Percentiles rank a stretch among this genome's conserved stretches.
phyloP scores from a whole-genome alignment of 2,113 vertebrate species.

The Globicephala melas region DNA sequence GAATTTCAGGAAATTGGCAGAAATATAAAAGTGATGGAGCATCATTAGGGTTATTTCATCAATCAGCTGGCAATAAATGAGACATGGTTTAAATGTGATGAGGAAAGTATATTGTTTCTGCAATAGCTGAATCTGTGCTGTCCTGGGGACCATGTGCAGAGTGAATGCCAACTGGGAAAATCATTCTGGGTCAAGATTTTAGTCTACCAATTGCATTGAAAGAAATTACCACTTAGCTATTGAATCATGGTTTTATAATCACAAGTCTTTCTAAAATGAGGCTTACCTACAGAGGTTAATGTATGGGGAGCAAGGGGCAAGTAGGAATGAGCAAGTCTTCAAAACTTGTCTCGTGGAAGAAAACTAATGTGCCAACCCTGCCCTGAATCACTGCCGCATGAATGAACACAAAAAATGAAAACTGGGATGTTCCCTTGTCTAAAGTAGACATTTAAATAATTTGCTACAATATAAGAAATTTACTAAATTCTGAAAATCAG shows the following conservation, averaged over 20 bases:
- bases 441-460: not conserved
- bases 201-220: not conserved
- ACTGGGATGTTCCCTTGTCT: not conserved
- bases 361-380: not conserved
- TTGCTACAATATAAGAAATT: not conserved
- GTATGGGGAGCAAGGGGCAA: not conserved
- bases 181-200: not conserved
- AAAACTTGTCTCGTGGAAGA: not conserved
- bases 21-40: slow-evolving; percentile 4
- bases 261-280: not conserved
- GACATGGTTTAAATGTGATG: not conserved
- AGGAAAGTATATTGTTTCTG: not conserved
- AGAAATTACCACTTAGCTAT: not conserved
- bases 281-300: not conserved
- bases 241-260: not conserved
- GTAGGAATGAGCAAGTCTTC: not conserved
- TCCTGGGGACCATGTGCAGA: not conserved
- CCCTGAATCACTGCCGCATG: accelerated
- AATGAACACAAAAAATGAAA: not conserved
- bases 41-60: not conserved
- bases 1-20: not conserved
- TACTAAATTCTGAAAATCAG: not conserved
- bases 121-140: not conserved
- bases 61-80: not conserved
- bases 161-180: not conserved